Base-by-base conservation (phyloP, 2,888 invertebrate genomes). In the Crocallis elinguaria region DNA sequence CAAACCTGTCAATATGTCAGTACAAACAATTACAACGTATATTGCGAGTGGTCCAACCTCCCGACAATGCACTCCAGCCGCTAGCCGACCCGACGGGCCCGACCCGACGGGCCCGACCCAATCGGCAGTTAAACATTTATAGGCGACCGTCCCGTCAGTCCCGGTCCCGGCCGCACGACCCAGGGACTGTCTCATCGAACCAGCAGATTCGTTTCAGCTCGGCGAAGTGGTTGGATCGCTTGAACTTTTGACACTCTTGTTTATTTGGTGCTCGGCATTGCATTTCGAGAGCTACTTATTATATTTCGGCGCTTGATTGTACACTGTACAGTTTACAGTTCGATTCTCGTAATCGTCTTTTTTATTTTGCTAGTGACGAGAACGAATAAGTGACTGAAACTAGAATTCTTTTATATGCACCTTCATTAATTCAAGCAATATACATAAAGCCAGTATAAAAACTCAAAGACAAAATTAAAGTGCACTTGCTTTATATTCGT, bases 71-170 rank as follows among this genome's bases (percentile, higher is more conserved):
- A 19, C 19, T 4, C 19, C 19, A 3, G 19, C 19, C 6, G 19
- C 19, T 19, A 19, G 3, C 19, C 19, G 19, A 19, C 13, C 12
- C n/a, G n/a, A n/a, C n/a, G n/a, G n/a, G n/a, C n/a, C n/a, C n/a
- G n/a, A n/a, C 23, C 25, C n/a, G 16, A 8, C n/a, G 13, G 38
- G 8, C 23, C 30, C 11, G 49, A 30, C 38, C 43, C 29, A 49
- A 49, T 42, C 12, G 44, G 36, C 39, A 53, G 50, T 32, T 37
- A 51, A 37, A 38, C 45, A 42, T 54, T 59, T 42, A 42, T 43
- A 43, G 48, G 8, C 35, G 13, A 19, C 45, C 27, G 35, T 25
- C 19, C 36, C 45, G 21, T 37, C 39, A 35, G 46, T 19, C 21
- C 39, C 3, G 41, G 6, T 14, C 23, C 2, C 7, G 9, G 1